These are phyloP conservation scores for Aphidius ervi DNA, from an alignment of 1,140 invertebrate genomes.

Conservation along the genomic window DNA sequence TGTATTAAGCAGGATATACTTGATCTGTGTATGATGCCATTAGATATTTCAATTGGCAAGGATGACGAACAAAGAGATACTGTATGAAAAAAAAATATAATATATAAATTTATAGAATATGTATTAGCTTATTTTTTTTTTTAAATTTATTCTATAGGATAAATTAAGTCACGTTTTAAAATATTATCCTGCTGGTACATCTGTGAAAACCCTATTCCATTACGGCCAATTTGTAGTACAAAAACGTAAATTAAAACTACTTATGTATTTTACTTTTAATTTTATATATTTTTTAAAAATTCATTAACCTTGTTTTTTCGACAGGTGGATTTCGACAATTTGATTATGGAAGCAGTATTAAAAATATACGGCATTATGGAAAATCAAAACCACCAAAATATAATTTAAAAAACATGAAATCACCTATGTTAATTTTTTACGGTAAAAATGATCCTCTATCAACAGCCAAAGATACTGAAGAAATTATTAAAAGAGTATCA, in stretches of 20 bases:
- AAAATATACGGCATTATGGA: neutral
- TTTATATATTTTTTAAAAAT: neutral
- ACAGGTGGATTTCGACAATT: neutral
- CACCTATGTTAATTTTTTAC: constrained; percentile 1
- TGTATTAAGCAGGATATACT: too few species aligned
- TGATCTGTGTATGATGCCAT: too few species aligned
- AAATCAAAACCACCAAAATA: neutral
- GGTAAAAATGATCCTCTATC: constrained; percentile 6
- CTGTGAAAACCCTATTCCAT: neutral
- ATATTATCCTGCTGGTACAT: constrained; percentile 9
- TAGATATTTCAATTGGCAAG: too few species aligned
- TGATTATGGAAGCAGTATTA: neutral
- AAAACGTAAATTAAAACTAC: neutral
- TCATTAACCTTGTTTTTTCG: neutral
- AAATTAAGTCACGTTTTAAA: constrained; percentile 9
- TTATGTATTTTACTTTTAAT: too few species aligned
- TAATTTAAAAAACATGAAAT: constrained; percentile 5
- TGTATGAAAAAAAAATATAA: too few species aligned
- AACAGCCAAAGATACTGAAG: neutral
- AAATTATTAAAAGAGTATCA: neutral
- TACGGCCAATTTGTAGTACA: neutral
- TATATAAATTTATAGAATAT: neutral
- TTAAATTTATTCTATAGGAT: neutral
- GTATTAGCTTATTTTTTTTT: too few species aligned
- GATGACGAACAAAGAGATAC: too few species aligned